A percentile compares a stretch with the other conserved stretches of the same genome.
Evolutionary conservation across 2,113 vertebrate species (phyloP).

Genomic region (Oreochromis tanganicae): DNA sequence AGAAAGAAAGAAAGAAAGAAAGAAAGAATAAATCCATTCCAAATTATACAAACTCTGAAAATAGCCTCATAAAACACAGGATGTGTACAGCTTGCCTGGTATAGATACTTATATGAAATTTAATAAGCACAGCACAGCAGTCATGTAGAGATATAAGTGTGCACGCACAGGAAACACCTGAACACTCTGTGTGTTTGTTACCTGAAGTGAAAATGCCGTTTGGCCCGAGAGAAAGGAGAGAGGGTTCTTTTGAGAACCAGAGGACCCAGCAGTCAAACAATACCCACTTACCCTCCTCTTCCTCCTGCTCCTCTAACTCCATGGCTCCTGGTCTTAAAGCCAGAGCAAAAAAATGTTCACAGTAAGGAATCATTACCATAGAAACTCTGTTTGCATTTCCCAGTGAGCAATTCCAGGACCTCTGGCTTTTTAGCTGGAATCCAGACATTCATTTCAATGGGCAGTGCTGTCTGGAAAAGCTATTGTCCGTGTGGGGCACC

Average conservation of each 20-base stretch:
- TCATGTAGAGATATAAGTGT: neutral
- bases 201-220: neutral
- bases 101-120: neutral
- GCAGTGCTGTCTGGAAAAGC: constrained; percentile 56
- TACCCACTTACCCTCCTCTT: constrained; percentile 1
- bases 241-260: neutral
- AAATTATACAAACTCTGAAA: neutral
- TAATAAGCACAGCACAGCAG: neutral
- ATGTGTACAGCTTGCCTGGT: neutral
- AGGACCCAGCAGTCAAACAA: neutral
- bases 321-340: constrained; percentile 20
- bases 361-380: constrained; percentile 64
- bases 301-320: constrained; percentile 13
- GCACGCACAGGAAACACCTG: neutral
- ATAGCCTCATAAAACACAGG: neutral
- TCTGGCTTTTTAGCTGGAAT: constrained; percentile 68
- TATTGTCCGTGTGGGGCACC: constrained; percentile 52
- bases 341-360: constrained; percentile 53
- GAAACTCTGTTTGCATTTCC: constrained; percentile 79
- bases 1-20: neutral
- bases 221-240: neutral
- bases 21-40: neutral
- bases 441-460: constrained; percentile 60
- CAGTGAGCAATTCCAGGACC: constrained; percentile 65
- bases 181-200: neutral